Evolutionary conservation across 2,797 vertebrate genomes (phyloP), one percentile per base, ranked within the genome.

Genomic region (Eidolon dupreanum): DNA sequence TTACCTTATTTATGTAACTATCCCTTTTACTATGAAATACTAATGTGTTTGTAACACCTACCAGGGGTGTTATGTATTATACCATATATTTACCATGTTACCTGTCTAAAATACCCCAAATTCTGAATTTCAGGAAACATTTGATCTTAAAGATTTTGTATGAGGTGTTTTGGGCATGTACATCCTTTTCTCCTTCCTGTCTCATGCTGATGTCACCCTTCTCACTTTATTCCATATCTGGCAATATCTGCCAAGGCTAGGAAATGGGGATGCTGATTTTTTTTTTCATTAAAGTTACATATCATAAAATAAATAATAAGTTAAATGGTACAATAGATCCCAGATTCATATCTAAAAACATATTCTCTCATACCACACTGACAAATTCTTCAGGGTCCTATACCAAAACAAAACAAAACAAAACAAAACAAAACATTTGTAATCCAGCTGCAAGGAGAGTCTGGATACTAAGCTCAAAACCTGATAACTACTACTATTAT

Each of bases 401-500:
- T 65, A 77, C 49, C 19, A 65, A 83, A 65, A 83, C 90, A 71
- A 33, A 77, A 26, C 33, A 12, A 82, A 26, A 12, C 28, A 63
- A 83, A 65, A 83, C 90, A 71, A 33, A 77, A 26, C 33, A 12
- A 82, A 26, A 12, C 28, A 63, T 63, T 87, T 88, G 36, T 79
- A 70, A 88, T 91, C 53, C 24, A 68, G 28, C 65, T 85, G 24
- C 66, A 93, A 88, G 43, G 15, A 46, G 17, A 10, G 10, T 66
- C 26, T 89, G n/a, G 38, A 78, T 92, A 49, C 51, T 95, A 82
- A 89, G 17, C 36, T 77, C 31, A 65, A 96, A 90, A 90, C 8
- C 49, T 87, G 17, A 19, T 33, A 66, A 82, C 28, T 92, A 10
- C 38, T 74, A 41, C n/a, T 63, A 19, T 59, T 84, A 19, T 73